Percentiles rank a stretch among this genome's conserved stretches.
Conservation (phyloP, 2,113 vertebrate genomes). For the Petrocephalus zakoni region DNA sequence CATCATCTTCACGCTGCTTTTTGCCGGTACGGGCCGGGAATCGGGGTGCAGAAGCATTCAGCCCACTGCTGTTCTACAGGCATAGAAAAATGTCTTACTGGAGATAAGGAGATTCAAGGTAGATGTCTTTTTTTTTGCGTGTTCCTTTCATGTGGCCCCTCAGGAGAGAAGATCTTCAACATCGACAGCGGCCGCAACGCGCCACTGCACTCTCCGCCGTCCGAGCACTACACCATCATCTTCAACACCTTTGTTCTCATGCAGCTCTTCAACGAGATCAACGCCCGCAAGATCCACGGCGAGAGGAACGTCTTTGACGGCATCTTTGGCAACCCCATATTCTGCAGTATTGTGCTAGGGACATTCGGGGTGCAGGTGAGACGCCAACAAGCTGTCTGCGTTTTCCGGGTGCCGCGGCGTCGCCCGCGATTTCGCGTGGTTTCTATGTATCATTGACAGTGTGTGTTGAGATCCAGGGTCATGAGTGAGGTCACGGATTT, state of each 20-base stretch:
- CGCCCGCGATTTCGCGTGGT: background rate
- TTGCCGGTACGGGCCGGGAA: constrained; percentile 63
- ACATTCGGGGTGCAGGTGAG: constrained; percentile 68
- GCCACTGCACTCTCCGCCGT: constrained; percentile 75
- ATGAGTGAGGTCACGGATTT: background rate
- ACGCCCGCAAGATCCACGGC: constrained; percentile 72
- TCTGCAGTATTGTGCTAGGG: constrained; percentile 74
- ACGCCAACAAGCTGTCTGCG: background rate
- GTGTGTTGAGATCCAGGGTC: background rate
- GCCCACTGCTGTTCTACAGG: background rate
- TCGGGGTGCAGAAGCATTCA: background rate
- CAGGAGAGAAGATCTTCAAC: constrained; percentile 84
- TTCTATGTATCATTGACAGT: background rate
- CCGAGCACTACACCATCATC: constrained; percentile 79
- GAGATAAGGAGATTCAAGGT: background rate
- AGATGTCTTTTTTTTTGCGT: background rate
- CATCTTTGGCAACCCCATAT: constrained; percentile 75
- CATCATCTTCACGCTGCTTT: constrained; percentile 83
- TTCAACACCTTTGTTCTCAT: constrained; percentile 75
- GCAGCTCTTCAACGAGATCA: constrained; percentile 82
- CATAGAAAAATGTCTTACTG: background rate
- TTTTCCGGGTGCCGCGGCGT: background rate
- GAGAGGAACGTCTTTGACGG: constrained; percentile 77
- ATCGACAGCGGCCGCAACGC: constrained; percentile 79
- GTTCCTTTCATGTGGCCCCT: background rate